These are phyloP conservation scores for Enhydra lutris DNA, from an alignment of 2,113 vertebrate genomes.

Conservation along the genomic window DNA sequence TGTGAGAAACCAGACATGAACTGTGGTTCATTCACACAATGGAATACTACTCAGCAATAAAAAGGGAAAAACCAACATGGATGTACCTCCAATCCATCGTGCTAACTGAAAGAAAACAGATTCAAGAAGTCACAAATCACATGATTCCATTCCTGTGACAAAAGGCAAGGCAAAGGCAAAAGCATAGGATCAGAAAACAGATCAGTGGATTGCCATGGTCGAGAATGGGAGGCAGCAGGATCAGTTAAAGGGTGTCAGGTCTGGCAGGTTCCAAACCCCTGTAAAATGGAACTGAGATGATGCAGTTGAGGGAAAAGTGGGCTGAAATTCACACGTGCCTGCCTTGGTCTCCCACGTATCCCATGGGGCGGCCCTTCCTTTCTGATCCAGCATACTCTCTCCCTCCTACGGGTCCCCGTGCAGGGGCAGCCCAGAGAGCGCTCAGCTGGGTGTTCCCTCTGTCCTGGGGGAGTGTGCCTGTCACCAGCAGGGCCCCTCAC, in stretches of 20 bases:
- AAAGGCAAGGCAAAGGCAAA: neutral
- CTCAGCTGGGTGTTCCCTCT: neutral
- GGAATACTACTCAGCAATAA: neutral
- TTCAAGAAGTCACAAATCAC: neutral
- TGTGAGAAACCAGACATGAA: neutral
- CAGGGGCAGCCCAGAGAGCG: neutral
- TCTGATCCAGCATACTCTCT: accelerated
- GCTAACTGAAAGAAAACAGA: neutral
- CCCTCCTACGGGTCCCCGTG: neutral
- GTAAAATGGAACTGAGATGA: neutral
- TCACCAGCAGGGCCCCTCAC: neutral
- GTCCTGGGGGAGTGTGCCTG: neutral
- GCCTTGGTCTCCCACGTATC: accelerated
- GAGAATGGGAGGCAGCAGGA: neutral
- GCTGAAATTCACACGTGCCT: neutral
- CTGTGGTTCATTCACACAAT: neutral
- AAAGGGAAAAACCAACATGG: neutral
- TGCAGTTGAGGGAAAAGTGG: accelerated
- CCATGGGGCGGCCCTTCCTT: accelerated
- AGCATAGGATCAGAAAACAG: neutral
- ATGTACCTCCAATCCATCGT: neutral
- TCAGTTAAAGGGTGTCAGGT: neutral
- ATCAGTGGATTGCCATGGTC: neutral
- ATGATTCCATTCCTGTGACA: neutral
- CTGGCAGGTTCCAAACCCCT: neutral